phyloP scores from a whole-genome alignment of 2,888 invertebrate genomes.

The Esperia sulphurella region DNA sequence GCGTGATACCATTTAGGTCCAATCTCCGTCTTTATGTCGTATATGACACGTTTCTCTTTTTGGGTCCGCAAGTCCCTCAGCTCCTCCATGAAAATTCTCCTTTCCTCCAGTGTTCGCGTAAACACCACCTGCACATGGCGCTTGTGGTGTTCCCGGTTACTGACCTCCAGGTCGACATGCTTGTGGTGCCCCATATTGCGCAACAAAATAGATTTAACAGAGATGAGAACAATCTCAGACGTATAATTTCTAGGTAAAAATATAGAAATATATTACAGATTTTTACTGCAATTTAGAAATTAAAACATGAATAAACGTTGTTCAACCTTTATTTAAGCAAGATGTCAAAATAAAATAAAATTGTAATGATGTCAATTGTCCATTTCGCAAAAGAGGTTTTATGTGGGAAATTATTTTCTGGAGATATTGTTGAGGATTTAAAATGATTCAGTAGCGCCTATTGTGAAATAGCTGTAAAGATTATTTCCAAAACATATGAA shows the following conservation, averaged over 20 bases:
- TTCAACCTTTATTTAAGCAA: background rate
- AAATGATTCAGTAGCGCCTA: too few relatives aligned
- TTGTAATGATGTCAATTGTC: too few relatives aligned
- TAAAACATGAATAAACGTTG: background rate
- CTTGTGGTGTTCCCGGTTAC: conserved; percentile 33
- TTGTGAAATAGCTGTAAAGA: too few relatives aligned
- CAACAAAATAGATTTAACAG: background rate
- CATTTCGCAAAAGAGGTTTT: too few relatives aligned
- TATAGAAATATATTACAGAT: background rate
- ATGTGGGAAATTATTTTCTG: too few relatives aligned
- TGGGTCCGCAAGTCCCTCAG: conserved; percentile 44
- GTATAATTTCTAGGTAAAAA: too few relatives aligned
- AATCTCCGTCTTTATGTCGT: conserved; percentile 30
- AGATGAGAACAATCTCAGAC: too few relatives aligned
- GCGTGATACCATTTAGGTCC: conserved; percentile 68
- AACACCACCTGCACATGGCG: conserved; percentile 47
- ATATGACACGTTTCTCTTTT: conserved; percentile 29
- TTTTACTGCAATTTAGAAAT: conserved; percentile 49
- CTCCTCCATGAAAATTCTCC: conserved; percentile 58
- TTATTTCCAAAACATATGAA: too few relatives aligned
- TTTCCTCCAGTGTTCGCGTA: conserved; percentile 43
- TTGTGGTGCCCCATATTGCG: conserved; percentile 8
- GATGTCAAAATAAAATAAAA: too few relatives aligned
- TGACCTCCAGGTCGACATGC: conserved; percentile 31
- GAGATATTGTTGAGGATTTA: too few relatives aligned